Conservation (phyloP, 2,797 vertebrate species). For the Enteromius viviparus region DNA sequence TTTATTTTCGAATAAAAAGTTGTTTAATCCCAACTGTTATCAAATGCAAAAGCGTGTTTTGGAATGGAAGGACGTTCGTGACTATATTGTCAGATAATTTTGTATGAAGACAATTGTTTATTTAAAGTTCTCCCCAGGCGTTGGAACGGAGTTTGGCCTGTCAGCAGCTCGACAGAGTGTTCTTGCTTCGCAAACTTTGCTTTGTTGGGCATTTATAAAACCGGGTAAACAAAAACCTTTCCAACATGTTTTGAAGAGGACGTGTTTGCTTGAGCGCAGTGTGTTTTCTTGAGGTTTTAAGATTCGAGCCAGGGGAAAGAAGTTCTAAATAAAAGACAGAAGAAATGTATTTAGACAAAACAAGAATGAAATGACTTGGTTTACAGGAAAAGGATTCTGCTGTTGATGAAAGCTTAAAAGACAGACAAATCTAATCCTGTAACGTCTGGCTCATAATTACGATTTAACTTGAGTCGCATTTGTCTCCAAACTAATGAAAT, state of each 20-base stretch:
- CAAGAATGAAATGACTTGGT: constrained; percentile 60
- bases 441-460: constrained; percentile 15
- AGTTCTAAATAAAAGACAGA: constrained; percentile 61
- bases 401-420: constrained; percentile 34
- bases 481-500: constrained; percentile 24
- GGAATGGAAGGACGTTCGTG: constrained; percentile 50
- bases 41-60: constrained; percentile 45
- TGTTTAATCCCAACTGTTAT: constrained; percentile 63
- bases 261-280: constrained; percentile 61
- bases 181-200: constrained; percentile 57
- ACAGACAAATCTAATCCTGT: constrained; percentile 32
- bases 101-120: constrained; percentile 65
- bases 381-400: constrained; percentile 55
- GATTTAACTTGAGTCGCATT: background rate
- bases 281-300: constrained; percentile 63
- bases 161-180: constrained; percentile 53
- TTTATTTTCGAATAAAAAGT: constrained; percentile 61
- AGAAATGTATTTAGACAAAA: constrained; percentile 62
- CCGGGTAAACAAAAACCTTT: constrained; percentile 60
- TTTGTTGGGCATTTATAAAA: constrained; percentile 61
- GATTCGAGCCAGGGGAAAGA: constrained; percentile 65
- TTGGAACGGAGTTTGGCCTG: constrained; percentile 61
- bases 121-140: constrained; percentile 63
- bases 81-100: constrained; percentile 55
- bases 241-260: constrained; percentile 62